These are phyloP conservation scores for Lottia scabra DNA, from an alignment of 2,888 invertebrate species.

Conservation along the genomic window DNA sequence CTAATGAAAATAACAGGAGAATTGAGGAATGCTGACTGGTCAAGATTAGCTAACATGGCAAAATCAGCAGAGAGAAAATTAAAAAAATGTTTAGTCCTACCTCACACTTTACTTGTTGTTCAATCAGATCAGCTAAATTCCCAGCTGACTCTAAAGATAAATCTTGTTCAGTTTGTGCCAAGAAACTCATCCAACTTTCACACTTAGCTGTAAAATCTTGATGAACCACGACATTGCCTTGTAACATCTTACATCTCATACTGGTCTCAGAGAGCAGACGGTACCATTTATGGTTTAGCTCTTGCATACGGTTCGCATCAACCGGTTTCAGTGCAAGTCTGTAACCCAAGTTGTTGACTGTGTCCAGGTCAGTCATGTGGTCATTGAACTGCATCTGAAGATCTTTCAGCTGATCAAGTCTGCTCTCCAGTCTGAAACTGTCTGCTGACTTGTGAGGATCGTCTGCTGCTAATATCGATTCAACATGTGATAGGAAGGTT, in stretches of 20 bases:
- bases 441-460: constrained; percentile 57
- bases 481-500: constrained; percentile 52
- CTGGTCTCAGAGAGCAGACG: constrained; percentile 44
- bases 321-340: constrained; percentile 55
- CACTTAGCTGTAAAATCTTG: constrained; percentile 66
- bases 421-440: constrained; percentile 39
- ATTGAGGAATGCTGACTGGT: background rate
- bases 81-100: constrained; percentile 28
- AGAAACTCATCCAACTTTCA: constrained; percentile 64
- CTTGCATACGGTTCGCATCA: constrained; percentile 49
- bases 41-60: background rate
- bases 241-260: constrained; percentile 53
- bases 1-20: no score
- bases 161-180: constrained; percentile 61
- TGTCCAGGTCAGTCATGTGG: constrained; percentile 52
- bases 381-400: constrained; percentile 54
- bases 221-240: constrained; percentile 55
- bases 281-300: constrained; percentile 63
- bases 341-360: constrained; percentile 62
- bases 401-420: constrained; percentile 51
- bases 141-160: constrained; percentile 58
- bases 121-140: constrained; percentile 56
- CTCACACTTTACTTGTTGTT: constrained; percentile 62
- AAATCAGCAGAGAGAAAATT: no score
- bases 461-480: constrained; percentile 42